Evolutionary conservation across 92 coral and sea anemone genomes (phyloP).

Genomic region (Epizoanthus rinbou): DNA sequence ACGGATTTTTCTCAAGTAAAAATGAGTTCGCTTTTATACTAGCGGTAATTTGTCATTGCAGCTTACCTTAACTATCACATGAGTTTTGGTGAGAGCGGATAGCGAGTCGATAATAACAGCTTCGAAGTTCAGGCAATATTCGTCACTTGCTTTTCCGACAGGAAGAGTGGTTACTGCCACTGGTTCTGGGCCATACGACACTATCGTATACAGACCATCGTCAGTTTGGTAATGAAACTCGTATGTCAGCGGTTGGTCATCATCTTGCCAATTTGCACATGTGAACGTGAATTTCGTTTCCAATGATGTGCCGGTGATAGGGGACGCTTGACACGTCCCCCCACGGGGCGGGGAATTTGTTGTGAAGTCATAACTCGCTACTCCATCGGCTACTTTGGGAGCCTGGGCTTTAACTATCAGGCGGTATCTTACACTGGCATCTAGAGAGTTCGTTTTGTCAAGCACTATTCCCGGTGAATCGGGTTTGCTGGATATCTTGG

Average conservation of each 20-base stretch:
- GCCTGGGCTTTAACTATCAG: conserved; percentile 47
- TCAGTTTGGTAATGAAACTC: conserved; percentile 70
- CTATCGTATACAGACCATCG: conserved; percentile 68
- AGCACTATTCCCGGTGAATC: conserved; percentile 63
- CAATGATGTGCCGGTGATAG: conserved; percentile 62
- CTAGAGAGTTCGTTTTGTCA: conserved; percentile 10
- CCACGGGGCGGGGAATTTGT: conserved; percentile 65
- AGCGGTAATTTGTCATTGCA: not conserved
- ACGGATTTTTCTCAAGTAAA: not conserved
- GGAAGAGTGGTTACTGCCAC: conserved; percentile 65
- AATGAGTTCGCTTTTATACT: too few species aligned
- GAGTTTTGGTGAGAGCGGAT: conserved; percentile 42
- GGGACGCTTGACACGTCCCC: conserved; percentile 66
- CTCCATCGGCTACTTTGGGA: conserved; percentile 52
- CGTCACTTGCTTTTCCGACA: conserved; percentile 44
- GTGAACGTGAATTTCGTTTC: conserved; percentile 53
- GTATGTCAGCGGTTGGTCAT: conserved; percentile 62
- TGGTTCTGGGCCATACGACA: conserved; percentile 61
- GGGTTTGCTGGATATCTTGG: conserved; percentile 56
- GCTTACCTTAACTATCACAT: conserved; percentile 44
- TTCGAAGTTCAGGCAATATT: conserved; percentile 33
- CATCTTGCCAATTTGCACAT: conserved; percentile 55
- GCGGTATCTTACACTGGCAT: conserved; percentile 40
- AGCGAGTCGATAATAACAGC: conserved; percentile 63
- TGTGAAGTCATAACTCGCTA: conserved; percentile 60